Conservation (phyloP, 2,797 vertebrate species). For the Propithecus perrieri region DNA sequence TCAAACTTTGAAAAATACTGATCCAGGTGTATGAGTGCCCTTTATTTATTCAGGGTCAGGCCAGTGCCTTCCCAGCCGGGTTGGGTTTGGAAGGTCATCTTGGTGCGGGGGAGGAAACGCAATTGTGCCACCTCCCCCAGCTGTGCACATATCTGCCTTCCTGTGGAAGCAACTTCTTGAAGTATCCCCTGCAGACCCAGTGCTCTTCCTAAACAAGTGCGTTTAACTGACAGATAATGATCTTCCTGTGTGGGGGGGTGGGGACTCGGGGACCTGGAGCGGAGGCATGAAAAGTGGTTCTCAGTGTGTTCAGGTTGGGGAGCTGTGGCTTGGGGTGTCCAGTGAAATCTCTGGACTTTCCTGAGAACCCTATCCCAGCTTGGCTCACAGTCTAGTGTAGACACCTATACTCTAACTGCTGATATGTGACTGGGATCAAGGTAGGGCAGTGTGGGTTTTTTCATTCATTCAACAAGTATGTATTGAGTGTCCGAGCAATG, state of each 20-base stretch:
- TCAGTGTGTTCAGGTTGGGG: not conserved
- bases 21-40: not conserved
- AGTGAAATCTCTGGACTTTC: not conserved
- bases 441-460: not conserved
- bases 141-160: not conserved
- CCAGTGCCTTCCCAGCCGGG: not conserved
- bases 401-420: not conserved
- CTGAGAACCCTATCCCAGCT: not conserved
- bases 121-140: not conserved
- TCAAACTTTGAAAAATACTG: not conserved
- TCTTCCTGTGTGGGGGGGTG: not conserved
- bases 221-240: not conserved
- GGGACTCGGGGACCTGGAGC: not conserved
- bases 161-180: not conserved
- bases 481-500: not conserved
- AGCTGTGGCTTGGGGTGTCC: not conserved
- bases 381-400: not conserved
- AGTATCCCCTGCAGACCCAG: not conserved
- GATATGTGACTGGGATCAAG: not conserved
- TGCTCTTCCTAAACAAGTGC: not conserved
- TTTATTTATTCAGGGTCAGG: not conserved
- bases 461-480: not conserved
- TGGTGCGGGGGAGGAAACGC: not conserved
- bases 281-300: not conserved
- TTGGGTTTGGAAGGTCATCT: not conserved